Base-by-base conservation (phyloP, 2,888 invertebrate genomes). In the Rhagonycha lutea region DNA sequence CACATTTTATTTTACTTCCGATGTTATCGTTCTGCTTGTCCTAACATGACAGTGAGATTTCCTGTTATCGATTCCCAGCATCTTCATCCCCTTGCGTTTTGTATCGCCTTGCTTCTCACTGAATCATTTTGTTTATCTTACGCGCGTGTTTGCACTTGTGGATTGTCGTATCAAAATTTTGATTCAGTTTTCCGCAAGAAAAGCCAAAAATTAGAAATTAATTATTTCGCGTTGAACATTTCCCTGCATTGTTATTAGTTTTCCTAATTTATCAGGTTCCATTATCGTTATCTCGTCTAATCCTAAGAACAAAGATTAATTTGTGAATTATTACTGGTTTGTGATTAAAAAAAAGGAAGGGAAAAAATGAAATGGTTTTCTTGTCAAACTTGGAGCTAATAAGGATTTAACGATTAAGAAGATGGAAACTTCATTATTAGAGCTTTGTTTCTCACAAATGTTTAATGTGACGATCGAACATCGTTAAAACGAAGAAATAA, bases 401-500 rank as follows among this genome's bases (percentile, higher is more conserved):
- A 65, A 65, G 63, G 63, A 65, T 65, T 65, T 65, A 18, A 65
- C 63, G 63, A 65, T 65, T 65, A 65, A 65, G 63, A 65, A 65
- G 26, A 65, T 65, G 23, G 63, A 26, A 65, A 14, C 63, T 65
- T 65, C 26, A 65, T 65, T 65, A 65, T 65, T 65, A 65, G 63
- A 65, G 63, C 63, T 65, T 65, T 65, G 63, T 65, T 65, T 65
- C 63, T 65, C 26, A 65, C 24, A 65, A 65, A 65, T 65, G 63
- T 65, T 65, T 65, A 65, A 65, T 65, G 63, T 26, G 63, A 65
- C 63, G 69, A 23, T 69, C 69, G 47, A 69, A 32, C 32, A 47
- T 69, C 69, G 47, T 69, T 69, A 69, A 69, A 69, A 69, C 23
- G 11, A 69, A 12, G 23, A 71, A 71, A 32, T 32, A 62, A 71